A percentile compares a stretch with the other conserved stretches of the same genome.
Conservation (phyloP, 2,797 vertebrate species). For the Harpagifer antarcticus region DNA sequence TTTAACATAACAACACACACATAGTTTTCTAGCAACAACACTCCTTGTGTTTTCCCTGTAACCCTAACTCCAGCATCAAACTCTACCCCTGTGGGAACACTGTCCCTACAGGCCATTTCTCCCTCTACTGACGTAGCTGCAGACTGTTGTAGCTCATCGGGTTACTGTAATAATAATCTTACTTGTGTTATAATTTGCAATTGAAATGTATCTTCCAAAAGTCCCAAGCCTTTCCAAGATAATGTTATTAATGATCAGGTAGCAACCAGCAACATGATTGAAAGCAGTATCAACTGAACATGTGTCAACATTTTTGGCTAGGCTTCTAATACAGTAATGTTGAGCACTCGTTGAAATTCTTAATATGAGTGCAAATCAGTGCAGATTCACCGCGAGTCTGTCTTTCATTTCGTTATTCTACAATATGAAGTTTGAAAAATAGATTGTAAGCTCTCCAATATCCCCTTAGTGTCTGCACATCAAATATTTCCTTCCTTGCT, state of each 20-base stretch:
- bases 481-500: slow-evolving; percentile 26
- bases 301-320: not conserved
- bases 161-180: not conserved
- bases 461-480: slow-evolving; percentile 18
- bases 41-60: not conserved
- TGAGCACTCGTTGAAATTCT: not conserved
- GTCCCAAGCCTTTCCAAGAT: not conserved
- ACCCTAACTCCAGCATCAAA: slow-evolving; percentile 30
- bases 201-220: not conserved
- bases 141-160: not conserved
- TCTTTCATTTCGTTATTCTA: too few relatives aligned
- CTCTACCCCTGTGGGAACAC: slow-evolving; percentile 37
- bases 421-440: not conserved
- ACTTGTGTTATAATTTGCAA: not conserved
- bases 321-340: not conserved
- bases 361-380: not conserved
- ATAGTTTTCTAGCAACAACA: slow-evolving; percentile 10
- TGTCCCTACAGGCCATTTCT: not conserved
- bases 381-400: too few relatives aligned
- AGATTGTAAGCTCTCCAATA: not conserved
- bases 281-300: not conserved
- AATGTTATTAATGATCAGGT: not conserved
- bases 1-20: not conserved
- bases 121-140: slow-evolving; percentile 3
- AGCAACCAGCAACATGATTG: not conserved